A percentile compares a stretch with the other conserved stretches of the same genome.
Evolutionary conservation across 53 echinoderm and acorn worm species (phyloP).

Genomic region (Temnopleurus reevesii): DNA sequence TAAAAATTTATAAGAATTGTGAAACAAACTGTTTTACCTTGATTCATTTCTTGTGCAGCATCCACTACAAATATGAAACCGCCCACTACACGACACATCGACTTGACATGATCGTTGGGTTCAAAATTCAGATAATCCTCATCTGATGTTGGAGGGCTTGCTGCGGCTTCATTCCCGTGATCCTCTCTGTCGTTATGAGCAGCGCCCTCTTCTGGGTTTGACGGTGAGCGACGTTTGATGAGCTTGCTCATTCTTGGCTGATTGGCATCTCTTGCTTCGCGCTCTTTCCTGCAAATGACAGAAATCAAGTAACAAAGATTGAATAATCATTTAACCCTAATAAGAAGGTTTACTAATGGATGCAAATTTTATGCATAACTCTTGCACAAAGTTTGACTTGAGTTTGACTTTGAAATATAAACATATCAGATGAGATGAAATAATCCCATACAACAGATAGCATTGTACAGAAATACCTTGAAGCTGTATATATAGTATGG

Average conservation of each 20-base stretch:
- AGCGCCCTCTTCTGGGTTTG: background rate
- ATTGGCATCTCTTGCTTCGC: constrained; percentile 18
- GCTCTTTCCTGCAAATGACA: constrained; percentile 31
- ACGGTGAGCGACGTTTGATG: constrained; percentile 13
- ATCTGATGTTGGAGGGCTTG: background rate
- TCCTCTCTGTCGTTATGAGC: background rate
- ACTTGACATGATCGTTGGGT: constrained; percentile 71
- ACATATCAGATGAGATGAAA: no score
- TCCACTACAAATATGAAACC: constrained; percentile 94
- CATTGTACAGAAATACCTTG: no score
- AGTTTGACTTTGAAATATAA: no score
- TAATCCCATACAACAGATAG: no score
- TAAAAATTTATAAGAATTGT: no score
- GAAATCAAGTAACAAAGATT: no score
- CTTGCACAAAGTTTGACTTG: no score
- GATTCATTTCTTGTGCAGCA: constrained; percentile 58
- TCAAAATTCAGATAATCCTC: constrained; percentile 69
- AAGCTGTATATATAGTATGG: no score
- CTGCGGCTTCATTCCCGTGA: background rate
- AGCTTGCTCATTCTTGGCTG: constrained; percentile 46
- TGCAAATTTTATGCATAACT: no score
- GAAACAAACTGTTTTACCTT: constrained; percentile 6
- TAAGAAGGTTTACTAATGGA: no score
- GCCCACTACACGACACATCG: constrained; percentile 79
- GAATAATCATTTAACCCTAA: no score